Evolutionary conservation across 2,797 vertebrate genomes (phyloP).

Genomic region (Danio aesculapii): DNA sequence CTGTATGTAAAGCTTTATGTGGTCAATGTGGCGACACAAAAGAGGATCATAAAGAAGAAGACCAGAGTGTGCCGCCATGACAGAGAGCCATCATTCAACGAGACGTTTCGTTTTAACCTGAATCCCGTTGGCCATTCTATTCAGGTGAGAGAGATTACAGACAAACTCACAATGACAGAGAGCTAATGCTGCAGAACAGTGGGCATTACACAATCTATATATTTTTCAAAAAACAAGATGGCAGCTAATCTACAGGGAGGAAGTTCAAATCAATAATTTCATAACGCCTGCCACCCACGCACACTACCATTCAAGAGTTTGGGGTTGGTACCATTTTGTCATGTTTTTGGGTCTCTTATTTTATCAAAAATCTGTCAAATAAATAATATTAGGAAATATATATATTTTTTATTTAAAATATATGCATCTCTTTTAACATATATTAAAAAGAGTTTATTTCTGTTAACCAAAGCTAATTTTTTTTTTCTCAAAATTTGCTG

Average conservation of each 20-base stretch:
- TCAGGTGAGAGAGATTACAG: conserved; percentile 81
- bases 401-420: background rate
- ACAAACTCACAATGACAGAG: background rate
- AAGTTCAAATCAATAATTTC: background rate
- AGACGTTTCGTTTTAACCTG: conserved; percentile 95
- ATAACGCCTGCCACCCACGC: background rate
- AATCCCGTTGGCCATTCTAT: conserved; percentile 96
- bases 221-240: background rate
- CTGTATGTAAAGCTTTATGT: conserved; percentile 97
- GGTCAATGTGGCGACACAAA: conserved; percentile 96
- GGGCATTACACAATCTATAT: no score
- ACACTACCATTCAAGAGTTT: background rate
- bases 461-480: background rate
- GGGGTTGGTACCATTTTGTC: background rate
- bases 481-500: background rate
- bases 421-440: background rate
- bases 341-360: background rate
- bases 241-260: background rate
- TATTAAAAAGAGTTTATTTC: background rate
- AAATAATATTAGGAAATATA: background rate
- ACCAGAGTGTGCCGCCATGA: conserved; percentile 96
- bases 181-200: background rate
- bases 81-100: conserved; percentile 96
- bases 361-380: background rate
- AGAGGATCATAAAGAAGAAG: conserved; percentile 98